A percentile compares a stretch with the other conserved stretches of the same genome.
Evolutionary conservation across 2,888 invertebrate genomes (phyloP).

Genomic region (Tenthredo scrophulariae): DNA sequence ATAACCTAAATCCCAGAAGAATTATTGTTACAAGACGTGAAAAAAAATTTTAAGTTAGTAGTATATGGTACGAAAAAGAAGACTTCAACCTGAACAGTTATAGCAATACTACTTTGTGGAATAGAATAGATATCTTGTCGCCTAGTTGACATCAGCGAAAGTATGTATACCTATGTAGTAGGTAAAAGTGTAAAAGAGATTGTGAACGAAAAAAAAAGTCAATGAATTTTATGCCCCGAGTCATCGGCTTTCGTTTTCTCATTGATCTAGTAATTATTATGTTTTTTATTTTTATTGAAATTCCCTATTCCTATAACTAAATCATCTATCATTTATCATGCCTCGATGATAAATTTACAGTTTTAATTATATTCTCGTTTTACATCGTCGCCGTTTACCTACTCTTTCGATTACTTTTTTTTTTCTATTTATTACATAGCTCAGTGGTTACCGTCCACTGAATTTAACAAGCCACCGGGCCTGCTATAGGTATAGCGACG

Average conservation of each 20-base stretch:
- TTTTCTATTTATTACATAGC: background rate
- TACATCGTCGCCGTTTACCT: background rate
- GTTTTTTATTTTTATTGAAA: background rate
- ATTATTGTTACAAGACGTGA: background rate
- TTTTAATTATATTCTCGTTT: background rate
- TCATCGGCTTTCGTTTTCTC: constrained; percentile 24
- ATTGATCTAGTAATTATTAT: background rate
- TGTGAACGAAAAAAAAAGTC: background rate
- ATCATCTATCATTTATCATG: background rate
- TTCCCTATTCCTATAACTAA: background rate
- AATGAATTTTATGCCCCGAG: background rate
- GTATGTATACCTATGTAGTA: background rate
- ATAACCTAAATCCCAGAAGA: constrained; percentile 23
- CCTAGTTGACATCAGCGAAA: background rate
- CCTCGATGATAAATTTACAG: background rate
- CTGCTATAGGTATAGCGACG: background rate
- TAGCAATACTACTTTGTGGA: background rate
- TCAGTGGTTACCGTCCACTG: constrained; percentile 16
- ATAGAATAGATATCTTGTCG: background rate
- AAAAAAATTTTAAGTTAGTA: background rate
- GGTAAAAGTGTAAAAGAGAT: background rate
- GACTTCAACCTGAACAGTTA: background rate
- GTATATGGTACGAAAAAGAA: background rate
- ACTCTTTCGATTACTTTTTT: constrained; percentile 6
- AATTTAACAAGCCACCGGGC: constrained; percentile 26